Evolutionary conservation across 2,888 invertebrate genomes (phyloP).

Genomic region (Ctena decussata): DNA sequence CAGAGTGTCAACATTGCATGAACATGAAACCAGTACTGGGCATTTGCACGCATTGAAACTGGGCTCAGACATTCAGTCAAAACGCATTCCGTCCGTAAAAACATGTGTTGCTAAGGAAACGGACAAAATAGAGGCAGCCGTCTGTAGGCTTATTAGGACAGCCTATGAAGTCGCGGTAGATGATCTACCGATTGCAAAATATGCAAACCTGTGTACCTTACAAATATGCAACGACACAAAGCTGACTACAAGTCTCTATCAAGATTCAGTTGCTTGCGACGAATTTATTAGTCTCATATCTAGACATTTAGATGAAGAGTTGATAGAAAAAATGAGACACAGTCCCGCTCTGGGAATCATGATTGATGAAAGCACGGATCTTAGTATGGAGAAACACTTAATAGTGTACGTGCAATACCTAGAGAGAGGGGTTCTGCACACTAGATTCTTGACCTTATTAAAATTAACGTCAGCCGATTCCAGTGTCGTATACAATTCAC

Average conservation of each 20-base stretch:
- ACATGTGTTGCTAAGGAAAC: background rate
- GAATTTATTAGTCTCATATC: slow-evolving; percentile 32
- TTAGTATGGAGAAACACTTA: slow-evolving; percentile 22
- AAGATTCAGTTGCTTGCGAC: slow-evolving; percentile 26
- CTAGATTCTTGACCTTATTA: too few relatives aligned
- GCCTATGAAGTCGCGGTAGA: slow-evolving; percentile 29
- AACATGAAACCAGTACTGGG: slow-evolving; percentile 28
- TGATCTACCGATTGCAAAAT: slow-evolving; percentile 20
- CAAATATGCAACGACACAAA: slow-evolving; percentile 29
- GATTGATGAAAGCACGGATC: slow-evolving; percentile 47
- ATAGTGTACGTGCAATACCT: too few relatives aligned
- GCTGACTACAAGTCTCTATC: background rate
- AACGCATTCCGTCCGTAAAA: slow-evolving; percentile 6
- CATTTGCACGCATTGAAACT: slow-evolving; percentile 17
- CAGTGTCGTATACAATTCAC: too few relatives aligned
- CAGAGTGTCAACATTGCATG: slow-evolving; percentile 14
- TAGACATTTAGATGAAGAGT: background rate
- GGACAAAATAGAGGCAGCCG: slow-evolving; percentile 40
- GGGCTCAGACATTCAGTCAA: slow-evolving; percentile 29
- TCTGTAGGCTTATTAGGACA: slow-evolving; percentile 28
- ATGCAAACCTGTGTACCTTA: background rate
- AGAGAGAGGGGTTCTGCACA: slow-evolving; percentile 9
- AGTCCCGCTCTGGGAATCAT: slow-evolving; percentile 32
- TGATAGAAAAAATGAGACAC: slow-evolving; percentile 25
- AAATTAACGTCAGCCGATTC: too few relatives aligned